Conservation (phyloP, 2,113 vertebrate species). For the Egretta garzetta region DNA sequence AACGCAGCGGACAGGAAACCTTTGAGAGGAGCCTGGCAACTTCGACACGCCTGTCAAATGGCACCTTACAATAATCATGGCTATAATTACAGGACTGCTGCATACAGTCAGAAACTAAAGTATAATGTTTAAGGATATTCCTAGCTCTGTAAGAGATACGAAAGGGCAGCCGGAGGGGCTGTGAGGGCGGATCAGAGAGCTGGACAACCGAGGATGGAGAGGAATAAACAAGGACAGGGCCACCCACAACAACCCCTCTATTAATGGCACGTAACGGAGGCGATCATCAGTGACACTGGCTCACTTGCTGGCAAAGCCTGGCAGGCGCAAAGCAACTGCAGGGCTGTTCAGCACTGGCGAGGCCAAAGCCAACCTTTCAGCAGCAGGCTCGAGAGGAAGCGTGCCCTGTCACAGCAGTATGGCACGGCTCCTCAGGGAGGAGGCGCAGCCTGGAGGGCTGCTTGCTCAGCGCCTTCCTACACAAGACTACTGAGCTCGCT, state of each 20-base stretch:
- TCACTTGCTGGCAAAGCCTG: neutral
- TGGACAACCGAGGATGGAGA: neutral
- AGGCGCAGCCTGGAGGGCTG: neutral
- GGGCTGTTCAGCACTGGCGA: neutral
- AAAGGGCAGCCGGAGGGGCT: neutral
- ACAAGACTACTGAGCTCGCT: rapidly evolving
- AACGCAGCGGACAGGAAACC: neutral
- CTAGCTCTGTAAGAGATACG: neutral
- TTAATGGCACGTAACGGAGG: rapidly evolving
- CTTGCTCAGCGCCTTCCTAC: neutral
- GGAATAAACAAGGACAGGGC: neutral
- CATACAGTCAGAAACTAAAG: neutral
- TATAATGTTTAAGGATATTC: neutral
- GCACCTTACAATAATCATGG: neutral
- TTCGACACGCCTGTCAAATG: neutral
- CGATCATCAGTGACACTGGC: neutral
- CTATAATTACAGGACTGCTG: neutral
- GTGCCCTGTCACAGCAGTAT: neutral
- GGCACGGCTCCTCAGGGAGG: neutral
- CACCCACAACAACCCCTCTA: neutral
- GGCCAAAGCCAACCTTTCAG: neutral
- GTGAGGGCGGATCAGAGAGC: neutral
- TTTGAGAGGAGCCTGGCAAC: neutral
- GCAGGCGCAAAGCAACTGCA: neutral
- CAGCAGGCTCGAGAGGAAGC: neutral